Evolutionary conservation across 2,113 vertebrate genomes (phyloP), one percentile per base, ranked within the genome.

Genomic region (Cercopithecus mona): DNA sequence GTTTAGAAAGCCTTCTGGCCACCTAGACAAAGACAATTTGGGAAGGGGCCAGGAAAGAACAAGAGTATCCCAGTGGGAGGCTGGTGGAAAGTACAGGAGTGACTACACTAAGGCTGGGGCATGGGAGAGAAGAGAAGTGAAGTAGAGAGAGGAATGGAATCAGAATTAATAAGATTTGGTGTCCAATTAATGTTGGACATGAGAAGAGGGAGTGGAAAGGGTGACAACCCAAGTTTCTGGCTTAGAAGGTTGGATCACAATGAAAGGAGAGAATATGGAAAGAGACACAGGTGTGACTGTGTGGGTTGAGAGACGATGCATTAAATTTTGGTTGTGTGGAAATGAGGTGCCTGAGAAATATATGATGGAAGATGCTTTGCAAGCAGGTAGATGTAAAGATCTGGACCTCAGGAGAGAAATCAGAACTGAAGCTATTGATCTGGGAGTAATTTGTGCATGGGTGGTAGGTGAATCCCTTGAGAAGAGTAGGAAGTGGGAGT

Each of bases 1-100:
- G 70, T 59, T 92, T 79, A 48, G 48, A 91, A 97, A 88, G 23
- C 32, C n/a, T 95, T 68, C 68, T 84, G 95, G 78, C 14, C 88
- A 83, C 13, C 30, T 25, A 75, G 25, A n/a, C 35, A 59, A 89
- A 66, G 91, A 70, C 38, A 14, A 2, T 50, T 75, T 73, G 59
- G 40, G 90, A 72, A 75, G 2, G 13, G 30, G 27, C 3, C 43
- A 16, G 16, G 40, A 14, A 45, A 91, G 59, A 66, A 92, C 45
- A 66, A 55, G 57, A 40, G 35, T 1, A 40, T 55, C n/a, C n/a
- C 16, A 8, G 78, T 2, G 8, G 73, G 30, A 96, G 72, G 72
- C 12, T 38, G 7, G 23, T 55, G 66, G 59, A 68, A 50, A 90
- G 68, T 27, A 20, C 6, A 25, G 50, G 66, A 75, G 83, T 40